These are phyloP conservation scores for Chlorodrepanis virens DNA, from an alignment of 2,113 vertebrate genomes.

Conservation along the genomic window DNA sequence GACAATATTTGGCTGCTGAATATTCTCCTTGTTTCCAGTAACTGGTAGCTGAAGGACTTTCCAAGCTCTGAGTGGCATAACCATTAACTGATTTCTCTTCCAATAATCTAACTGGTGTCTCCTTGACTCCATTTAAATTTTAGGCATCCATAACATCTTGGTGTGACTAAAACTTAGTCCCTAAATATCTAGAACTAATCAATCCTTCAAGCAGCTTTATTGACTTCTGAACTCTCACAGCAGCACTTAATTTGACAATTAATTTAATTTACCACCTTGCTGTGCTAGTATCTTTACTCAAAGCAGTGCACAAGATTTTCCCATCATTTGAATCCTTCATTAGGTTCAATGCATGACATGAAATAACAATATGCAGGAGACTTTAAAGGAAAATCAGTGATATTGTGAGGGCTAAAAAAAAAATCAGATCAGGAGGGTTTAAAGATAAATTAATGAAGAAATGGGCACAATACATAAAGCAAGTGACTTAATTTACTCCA, in stretches of 20 bases:
- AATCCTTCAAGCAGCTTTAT: neutral
- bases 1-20: neutral
- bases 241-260: neutral
- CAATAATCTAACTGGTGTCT: neutral
- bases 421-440: neutral
- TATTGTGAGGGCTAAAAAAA: neutral
- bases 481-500: neutral
- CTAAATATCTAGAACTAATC: slow-evolving; percentile 2
- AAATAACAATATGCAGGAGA: neutral
- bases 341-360: neutral
- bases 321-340: neutral
- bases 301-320: neutral
- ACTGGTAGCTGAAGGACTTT: neutral
- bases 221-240: neutral
- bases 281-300: neutral
- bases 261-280: slow-evolving; percentile 7
- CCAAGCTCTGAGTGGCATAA: neutral
- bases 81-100: neutral
- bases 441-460: neutral
- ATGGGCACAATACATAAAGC: neutral
- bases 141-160: neutral
- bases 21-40: neutral
- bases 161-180: neutral
- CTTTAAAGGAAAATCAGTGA: neutral
- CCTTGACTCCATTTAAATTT: neutral